Evolutionary conservation across 1,140 invertebrate species (phyloP).

Genomic region (Aphaenogaster floridana): DNA sequence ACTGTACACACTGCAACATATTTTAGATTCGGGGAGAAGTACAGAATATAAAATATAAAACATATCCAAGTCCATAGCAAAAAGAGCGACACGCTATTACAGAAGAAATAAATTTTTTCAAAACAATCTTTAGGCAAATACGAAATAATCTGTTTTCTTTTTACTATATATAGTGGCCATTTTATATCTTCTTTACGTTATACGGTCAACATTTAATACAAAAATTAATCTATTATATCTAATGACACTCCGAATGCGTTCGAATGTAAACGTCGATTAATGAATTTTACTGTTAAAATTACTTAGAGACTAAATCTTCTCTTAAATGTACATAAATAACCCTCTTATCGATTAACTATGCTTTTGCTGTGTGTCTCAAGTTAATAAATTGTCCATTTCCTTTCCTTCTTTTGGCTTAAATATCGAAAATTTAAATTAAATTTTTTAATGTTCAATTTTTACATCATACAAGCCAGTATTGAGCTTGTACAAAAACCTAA

Average conservation of each 20-base stretch:
- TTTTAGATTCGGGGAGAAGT: background rate
- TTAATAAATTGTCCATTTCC: constrained; percentile 60
- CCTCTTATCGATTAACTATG: constrained; percentile 70
- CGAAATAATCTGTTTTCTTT: background rate
- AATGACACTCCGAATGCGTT: constrained; percentile 64
- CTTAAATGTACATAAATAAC: constrained; percentile 78
- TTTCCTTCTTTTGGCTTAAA: constrained; percentile 28
- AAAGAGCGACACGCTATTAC: background rate
- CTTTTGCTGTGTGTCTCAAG: constrained; percentile 50
- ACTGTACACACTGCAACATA: background rate
- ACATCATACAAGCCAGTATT: constrained; percentile 32
- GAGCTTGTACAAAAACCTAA: constrained; percentile 68
- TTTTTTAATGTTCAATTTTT: constrained; percentile 61
- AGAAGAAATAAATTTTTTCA: background rate
- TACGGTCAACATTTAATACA: constrained; percentile 76
- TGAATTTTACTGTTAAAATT: constrained; percentile 74
- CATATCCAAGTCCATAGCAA: background rate
- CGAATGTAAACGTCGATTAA: constrained; percentile 69
- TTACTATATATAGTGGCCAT: background rate
- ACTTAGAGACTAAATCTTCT: constrained; percentile 72
- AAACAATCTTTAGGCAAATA: constrained; percentile 17
- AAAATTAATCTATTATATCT: constrained; percentile 76
- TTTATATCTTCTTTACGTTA: constrained; percentile 53
- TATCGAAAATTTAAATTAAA: constrained; percentile 36
- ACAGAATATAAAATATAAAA: background rate